Conservation (phyloP, 2,797 vertebrate genomes). For the Enteromius fasciolatus region DNA sequence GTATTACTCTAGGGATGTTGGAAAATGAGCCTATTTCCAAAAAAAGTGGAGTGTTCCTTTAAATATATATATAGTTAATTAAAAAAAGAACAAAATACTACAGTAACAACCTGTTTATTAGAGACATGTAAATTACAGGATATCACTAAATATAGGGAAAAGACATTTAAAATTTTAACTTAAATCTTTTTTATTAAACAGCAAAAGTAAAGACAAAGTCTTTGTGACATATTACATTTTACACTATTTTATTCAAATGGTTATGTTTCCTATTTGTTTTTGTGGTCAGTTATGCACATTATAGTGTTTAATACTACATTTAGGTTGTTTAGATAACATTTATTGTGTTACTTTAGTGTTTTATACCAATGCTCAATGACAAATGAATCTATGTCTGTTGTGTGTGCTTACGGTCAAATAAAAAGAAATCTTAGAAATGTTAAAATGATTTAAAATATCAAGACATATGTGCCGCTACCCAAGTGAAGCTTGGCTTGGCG, state of each 20-base stretch:
- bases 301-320: neutral
- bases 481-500: neutral
- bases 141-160: neutral
- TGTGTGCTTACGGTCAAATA: neutral
- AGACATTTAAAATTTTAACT: neutral
- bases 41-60: too few species aligned
- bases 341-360: neutral
- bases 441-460: neutral
- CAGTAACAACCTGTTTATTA: neutral
- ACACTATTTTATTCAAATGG: neutral
- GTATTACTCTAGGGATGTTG: too few species aligned
- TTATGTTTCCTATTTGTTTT: neutral
- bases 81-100: neutral
- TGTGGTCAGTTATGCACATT: neutral
- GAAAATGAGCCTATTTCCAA: too few species aligned
- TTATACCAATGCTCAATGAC: neutral
- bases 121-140: neutral
- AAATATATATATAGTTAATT: neutral
- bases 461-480: neutral
- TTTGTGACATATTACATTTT: neutral
- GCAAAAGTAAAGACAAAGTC: neutral
- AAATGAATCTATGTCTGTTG: neutral
- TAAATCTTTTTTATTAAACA: neutral
- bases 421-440: neutral
- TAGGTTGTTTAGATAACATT: neutral